Percentiles rank a stretch among this genome's conserved stretches.
Conservation (phyloP, 2,888 invertebrate species). For the Amphipoea lucens region DNA sequence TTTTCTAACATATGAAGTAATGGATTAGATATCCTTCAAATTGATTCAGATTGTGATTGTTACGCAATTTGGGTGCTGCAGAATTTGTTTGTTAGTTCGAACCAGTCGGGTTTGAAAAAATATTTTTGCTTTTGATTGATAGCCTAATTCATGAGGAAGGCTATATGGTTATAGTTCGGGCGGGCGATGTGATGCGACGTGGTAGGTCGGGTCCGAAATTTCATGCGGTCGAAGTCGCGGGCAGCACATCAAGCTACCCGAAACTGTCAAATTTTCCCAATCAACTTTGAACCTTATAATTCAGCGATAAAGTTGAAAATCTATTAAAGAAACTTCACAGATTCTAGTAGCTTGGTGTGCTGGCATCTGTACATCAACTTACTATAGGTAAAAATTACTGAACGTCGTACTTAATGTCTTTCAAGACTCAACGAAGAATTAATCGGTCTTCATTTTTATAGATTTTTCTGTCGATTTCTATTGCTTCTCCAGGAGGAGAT, state of each 20-base stretch:
- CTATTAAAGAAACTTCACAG: no score
- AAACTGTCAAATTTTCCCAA: no score
- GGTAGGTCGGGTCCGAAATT: no score
- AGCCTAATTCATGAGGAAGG: neutral
- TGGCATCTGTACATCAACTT: neutral
- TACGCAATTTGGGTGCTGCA: neutral
- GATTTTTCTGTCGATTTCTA: constrained; percentile 20
- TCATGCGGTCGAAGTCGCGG: no score
- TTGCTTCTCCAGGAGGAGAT: constrained; percentile 41
- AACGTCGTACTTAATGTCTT: constrained; percentile 1
- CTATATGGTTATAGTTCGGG: no score
- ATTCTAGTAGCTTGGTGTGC: no score
- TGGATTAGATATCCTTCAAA: neutral
- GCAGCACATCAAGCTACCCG: no score
- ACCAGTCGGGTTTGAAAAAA: neutral
- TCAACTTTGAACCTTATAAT: no score
- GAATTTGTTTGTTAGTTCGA: neutral
- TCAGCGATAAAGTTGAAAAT: no score
- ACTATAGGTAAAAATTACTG: neutral
- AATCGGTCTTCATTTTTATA: constrained; percentile 6
- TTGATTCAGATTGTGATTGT: neutral
- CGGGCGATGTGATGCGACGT: no score
- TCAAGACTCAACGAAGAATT: neutral
- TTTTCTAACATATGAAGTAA: neutral
- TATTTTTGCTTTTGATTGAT: neutral